Evolutionary conservation across 2,797 vertebrate species (phyloP).

Genomic region (Acipenser ruthenus): DNA sequence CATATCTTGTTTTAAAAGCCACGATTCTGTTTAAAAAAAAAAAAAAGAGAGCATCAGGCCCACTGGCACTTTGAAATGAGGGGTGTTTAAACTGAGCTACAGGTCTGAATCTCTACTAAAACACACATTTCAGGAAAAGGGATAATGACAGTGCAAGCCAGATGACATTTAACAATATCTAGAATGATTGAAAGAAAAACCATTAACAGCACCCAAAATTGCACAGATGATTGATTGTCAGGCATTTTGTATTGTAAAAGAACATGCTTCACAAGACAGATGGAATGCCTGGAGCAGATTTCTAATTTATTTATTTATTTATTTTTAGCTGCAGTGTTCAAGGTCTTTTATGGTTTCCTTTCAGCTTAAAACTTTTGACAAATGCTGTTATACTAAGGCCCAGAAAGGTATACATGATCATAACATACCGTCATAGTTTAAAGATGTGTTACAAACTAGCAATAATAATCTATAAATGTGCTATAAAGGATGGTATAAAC

Average conservation of each 20-base stretch:
- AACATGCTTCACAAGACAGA: neutral
- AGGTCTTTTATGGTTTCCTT: neutral
- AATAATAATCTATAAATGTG: no score
- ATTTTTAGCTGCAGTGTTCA: neutral
- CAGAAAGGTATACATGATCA: no score
- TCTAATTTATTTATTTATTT: neutral
- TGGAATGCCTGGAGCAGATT: neutral
- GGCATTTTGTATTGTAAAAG: neutral
- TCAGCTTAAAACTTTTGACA: neutral
- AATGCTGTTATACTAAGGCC: no score
- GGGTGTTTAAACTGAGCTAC: no score
- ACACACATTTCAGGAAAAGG: neutral
- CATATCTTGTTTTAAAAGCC: no score
- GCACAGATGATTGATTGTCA: neutral
- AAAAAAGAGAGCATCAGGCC: constrained; percentile 1
- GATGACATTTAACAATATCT: neutral
- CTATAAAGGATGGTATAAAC: no score
- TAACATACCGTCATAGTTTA: no score
- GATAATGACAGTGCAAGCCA: constrained; percentile 3
- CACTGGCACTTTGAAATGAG: neutral
- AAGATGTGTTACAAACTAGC: no score
- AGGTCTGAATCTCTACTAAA: neutral
- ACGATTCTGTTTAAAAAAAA: constrained; percentile 9
- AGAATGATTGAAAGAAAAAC: constrained; percentile 6
- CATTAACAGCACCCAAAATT: constrained; percentile 10